Percentiles rank a stretch among this genome's conserved stretches.
These are phyloP conservation scores for Leptodactylus fallax DNA, from an alignment of 2,797 vertebrate genomes.

Conservation along the genomic window DNA sequence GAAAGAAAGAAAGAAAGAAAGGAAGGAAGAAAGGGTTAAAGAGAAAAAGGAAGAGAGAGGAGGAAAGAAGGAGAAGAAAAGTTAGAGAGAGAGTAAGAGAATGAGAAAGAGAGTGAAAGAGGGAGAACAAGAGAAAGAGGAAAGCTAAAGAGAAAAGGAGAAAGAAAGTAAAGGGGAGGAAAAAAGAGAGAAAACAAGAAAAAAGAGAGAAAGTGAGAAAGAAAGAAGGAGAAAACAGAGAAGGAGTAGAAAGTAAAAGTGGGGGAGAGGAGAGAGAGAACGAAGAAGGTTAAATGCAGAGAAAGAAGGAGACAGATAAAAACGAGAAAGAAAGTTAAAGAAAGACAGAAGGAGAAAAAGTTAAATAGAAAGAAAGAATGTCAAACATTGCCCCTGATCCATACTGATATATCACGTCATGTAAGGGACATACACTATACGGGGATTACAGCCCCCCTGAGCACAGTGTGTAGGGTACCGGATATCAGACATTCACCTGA, in stretches of 20 bases:
- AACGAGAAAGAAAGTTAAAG: background rate
- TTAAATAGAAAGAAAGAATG: background rate
- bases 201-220: background rate
- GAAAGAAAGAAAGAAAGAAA: background rate
- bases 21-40: background rate
- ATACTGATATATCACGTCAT: background rate
- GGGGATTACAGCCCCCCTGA: background rate
- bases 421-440: background rate
- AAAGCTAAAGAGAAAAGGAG: background rate
- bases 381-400: background rate
- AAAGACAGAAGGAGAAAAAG: background rate
- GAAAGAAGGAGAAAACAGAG: background rate
- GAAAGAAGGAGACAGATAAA: background rate
- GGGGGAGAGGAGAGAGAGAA: too few species aligned
- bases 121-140: background rate
- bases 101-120: background rate
- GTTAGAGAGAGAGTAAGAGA: too few species aligned
- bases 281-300: too few species aligned
- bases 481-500: conserved; percentile 21
- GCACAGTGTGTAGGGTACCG: background rate
- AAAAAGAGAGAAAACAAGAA: background rate
- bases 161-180: too few species aligned
- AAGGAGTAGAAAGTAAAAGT: too few species aligned
- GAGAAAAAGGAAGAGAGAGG: background rate
- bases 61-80: background rate